Evolutionary conservation across 2,888 invertebrate species (phyloP).

Genomic region (Meteorus colon): DNA sequence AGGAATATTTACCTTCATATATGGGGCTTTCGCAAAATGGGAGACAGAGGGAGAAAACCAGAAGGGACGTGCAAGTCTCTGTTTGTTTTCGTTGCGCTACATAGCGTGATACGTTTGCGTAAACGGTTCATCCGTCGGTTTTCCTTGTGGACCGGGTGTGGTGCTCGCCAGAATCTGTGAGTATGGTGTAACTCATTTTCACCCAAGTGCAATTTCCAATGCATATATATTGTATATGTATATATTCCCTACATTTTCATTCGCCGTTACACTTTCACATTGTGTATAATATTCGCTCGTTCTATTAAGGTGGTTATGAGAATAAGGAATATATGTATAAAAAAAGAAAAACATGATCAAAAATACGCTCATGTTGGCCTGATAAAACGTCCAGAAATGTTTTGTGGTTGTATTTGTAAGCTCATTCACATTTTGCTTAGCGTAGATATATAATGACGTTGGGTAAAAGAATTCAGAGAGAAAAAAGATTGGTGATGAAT

Average conservation of each 20-base stretch:
- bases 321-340: constrained; percentile 2
- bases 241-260: constrained; percentile 51
- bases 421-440: background rate
- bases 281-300: background rate
- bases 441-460: background rate
- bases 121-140: constrained; percentile 65
- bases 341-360: background rate
- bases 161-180: constrained; percentile 64
- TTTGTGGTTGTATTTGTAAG: background rate
- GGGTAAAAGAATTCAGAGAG: background rate
- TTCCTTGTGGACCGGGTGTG: constrained; percentile 45
- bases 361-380: background rate
- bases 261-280: constrained; percentile 40
- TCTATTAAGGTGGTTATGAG: constrained; percentile 17
- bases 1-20: constrained; percentile 60
- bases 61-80: constrained; percentile 59
- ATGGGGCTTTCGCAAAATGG: constrained; percentile 32
- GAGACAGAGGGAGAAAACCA: constrained; percentile 56
- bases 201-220: constrained; percentile 54
- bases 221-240: background rate
- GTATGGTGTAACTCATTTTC: constrained; percentile 65
- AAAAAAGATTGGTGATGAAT: too few species aligned
- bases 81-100: constrained; percentile 73
- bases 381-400: constrained; percentile 8
- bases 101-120: constrained; percentile 73